Percentiles rank a stretch among this genome's conserved stretches.
Evolutionary conservation across 2,888 invertebrate genomes (phyloP).

Genomic region (Aphrophora alni): DNA sequence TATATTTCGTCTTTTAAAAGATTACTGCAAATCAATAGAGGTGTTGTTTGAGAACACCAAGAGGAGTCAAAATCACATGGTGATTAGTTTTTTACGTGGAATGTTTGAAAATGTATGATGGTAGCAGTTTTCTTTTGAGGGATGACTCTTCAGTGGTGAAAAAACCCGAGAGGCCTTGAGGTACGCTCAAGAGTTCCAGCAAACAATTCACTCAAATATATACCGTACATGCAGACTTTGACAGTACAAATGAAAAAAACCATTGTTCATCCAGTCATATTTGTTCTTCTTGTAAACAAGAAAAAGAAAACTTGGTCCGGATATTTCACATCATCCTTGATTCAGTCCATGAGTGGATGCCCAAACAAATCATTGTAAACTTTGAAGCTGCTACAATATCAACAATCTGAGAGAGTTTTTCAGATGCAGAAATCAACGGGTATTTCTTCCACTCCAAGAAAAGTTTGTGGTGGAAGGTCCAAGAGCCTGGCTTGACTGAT

Average conservation of each 20-base stretch:
- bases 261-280: too few relatives aligned
- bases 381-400: not conserved
- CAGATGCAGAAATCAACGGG: not conserved
- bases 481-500: conserved; percentile 6
- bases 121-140: not conserved
- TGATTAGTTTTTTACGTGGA: not conserved
- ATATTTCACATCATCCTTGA: not conserved
- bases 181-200: not conserved
- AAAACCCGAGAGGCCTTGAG: not conserved
- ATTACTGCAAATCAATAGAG: not conserved
- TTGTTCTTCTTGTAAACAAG: too few relatives aligned
- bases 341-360: not conserved
- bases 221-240: not conserved
- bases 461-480: not conserved
- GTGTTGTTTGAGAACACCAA: too few relatives aligned
- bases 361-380: not conserved
- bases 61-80: not conserved
- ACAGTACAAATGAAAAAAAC: not conserved
- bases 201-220: not conserved
- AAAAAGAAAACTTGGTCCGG: too few relatives aligned
- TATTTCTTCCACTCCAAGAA: not conserved
- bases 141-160: not conserved
- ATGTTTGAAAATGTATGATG: not conserved
- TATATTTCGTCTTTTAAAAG: too few relatives aligned
- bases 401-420: not conserved